Conservation (phyloP, 2,888 invertebrate species). For the Linyphia triangularis region DNA sequence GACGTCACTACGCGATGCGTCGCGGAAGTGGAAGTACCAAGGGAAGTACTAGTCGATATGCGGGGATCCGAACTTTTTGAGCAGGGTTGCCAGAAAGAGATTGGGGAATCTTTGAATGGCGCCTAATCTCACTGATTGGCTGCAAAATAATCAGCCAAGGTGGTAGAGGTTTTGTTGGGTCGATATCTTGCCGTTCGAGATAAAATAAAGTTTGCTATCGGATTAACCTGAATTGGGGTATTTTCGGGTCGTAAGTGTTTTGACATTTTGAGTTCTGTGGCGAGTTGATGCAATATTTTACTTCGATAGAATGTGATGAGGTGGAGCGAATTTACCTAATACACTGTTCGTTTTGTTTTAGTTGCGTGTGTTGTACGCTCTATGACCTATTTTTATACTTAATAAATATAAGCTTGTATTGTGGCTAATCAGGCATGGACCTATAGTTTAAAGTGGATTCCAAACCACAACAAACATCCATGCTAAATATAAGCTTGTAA, state of each 20-base stretch:
- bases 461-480: no score
- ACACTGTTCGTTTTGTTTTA: no score
- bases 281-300: not conserved
- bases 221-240: slow-evolving; percentile 50
- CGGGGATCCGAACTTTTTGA: slow-evolving; percentile 35
- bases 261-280: slow-evolving; percentile 13
- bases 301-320: not conserved
- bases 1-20: slow-evolving; percentile 66
- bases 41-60: slow-evolving; percentile 65
- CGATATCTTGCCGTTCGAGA: slow-evolving; percentile 25
- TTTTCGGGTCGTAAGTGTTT: slow-evolving; percentile 39
- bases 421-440: no score
- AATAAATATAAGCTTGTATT: no score
- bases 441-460: no score
- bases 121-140: not conserved
- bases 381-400: no score
- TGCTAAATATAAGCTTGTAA: no score
- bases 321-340: not conserved
- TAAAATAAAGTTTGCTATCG: slow-evolving; percentile 16
- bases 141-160: not conserved
- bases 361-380: no score
- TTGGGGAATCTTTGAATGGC: not conserved
- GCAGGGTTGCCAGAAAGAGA: slow-evolving; percentile 13
- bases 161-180: slow-evolving; percentile 24
- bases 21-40: no score